These are phyloP conservation scores for Andrena haemorrhoa DNA, from an alignment of 2,888 invertebrate species.

Conservation along the genomic window DNA sequence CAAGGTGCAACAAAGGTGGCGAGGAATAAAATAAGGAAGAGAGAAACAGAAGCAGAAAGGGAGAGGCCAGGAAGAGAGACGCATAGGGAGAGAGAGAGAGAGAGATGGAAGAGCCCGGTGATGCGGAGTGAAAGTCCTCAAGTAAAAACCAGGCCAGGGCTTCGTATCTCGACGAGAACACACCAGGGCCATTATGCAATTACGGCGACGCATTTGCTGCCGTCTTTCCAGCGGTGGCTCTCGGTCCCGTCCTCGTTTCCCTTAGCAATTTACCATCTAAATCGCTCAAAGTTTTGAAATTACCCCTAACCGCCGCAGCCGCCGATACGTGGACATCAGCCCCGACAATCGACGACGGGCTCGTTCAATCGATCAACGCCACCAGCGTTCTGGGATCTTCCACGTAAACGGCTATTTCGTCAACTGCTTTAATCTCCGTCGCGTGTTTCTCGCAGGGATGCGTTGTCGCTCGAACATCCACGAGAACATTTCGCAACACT, in stretches of 20 bases:
- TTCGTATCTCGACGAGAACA: slow-evolving; percentile 74
- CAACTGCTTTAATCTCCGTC: too few relatives aligned
- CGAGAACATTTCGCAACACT: not conserved
- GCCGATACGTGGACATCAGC: slow-evolving; percentile 28
- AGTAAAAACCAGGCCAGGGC: slow-evolving; percentile 81
- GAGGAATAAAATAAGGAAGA: slow-evolving; percentile 31
- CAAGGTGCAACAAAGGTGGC: slow-evolving; percentile 29
- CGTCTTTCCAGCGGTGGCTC: slow-evolving; percentile 54
- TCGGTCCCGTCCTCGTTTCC: slow-evolving; percentile 57
- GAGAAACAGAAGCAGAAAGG: slow-evolving; percentile 29
- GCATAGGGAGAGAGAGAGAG: slow-evolving; percentile 26
- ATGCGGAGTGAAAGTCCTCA: slow-evolving; percentile 79
- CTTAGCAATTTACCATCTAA: slow-evolving; percentile 72
- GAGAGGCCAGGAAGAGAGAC: slow-evolving; percentile 5
- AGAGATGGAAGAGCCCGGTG: slow-evolving; percentile 57
- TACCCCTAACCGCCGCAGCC: slow-evolving; percentile 47
- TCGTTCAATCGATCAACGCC: slow-evolving; percentile 20
- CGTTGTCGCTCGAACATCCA: not conserved
- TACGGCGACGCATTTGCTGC: slow-evolving; percentile 70
- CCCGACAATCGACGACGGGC: slow-evolving; percentile 16
- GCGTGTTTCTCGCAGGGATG: too few relatives aligned
- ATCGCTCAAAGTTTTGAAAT: slow-evolving; percentile 73
- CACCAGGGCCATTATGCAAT: slow-evolving; percentile 77
- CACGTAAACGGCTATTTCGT: too few relatives aligned
- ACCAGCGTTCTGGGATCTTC: too few relatives aligned